These are phyloP conservation scores for Habroteleia sp. DNA, from an alignment of 2,888 invertebrate species.

Conservation along the genomic window DNA sequence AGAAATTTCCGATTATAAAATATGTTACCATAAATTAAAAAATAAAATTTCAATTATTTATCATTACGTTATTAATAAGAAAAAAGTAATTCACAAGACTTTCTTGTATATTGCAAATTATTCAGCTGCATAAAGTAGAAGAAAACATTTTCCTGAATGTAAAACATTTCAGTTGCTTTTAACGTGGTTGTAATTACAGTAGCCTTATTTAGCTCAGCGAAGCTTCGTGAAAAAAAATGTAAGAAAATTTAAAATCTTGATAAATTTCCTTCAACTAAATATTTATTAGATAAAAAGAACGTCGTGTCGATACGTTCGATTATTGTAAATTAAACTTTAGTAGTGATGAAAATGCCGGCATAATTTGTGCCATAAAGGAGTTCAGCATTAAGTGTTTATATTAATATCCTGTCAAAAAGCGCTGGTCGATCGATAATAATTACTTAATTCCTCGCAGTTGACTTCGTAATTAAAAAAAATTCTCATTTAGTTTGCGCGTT, in stretches of 20 bases:
- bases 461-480: slow-evolving; percentile 15
- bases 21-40: too few relatives aligned
- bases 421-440: slow-evolving; percentile 8
- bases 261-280: slow-evolving; percentile 9
- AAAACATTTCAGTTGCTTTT: slow-evolving; percentile 26
- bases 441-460: slow-evolving; percentile 12
- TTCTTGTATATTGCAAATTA: slow-evolving; percentile 22
- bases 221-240: slow-evolving; percentile 33
- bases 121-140: slow-evolving; percentile 13
- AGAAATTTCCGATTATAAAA: too few relatives aligned
- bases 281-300: slow-evolving; percentile 27
- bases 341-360: slow-evolving; percentile 1
- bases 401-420: background rate
- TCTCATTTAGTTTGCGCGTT: slow-evolving; percentile 1
- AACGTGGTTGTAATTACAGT: slow-evolving; percentile 28
- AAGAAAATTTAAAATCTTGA: slow-evolving; percentile 42
- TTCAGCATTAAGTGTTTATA: background rate
- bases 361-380: slow-evolving; percentile 2
- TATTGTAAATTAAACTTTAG: slow-evolving; percentile 22
- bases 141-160: slow-evolving; percentile 20
- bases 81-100: slow-evolving; percentile 1
- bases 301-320: slow-evolving; percentile 7
- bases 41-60: too few relatives aligned
- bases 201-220: slow-evolving; percentile 23
- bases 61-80: background rate